Conservation (phyloP, 2,113 vertebrate genomes). For the Grallaria varia region DNA sequence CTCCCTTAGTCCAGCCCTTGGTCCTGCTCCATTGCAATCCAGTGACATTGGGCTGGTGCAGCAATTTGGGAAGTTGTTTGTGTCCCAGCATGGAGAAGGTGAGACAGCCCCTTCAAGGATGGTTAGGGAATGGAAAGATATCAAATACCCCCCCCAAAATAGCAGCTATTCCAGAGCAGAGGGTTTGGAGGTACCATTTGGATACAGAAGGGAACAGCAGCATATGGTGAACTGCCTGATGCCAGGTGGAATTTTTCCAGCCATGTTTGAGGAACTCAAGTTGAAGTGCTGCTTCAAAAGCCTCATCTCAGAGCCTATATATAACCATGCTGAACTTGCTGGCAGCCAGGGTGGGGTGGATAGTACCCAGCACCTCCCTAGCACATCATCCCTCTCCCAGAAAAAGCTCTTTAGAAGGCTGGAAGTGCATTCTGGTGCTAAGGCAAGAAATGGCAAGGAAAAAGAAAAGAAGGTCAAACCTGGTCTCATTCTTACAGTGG, state of each 20-base stretch:
- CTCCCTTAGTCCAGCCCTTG: background rate
- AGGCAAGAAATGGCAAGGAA: background rate
- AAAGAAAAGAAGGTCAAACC: background rate
- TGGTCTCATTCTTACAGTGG: background rate
- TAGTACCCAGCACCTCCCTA: background rate
- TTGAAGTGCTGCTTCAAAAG: slow-evolving; percentile 34
- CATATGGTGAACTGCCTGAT: slow-evolving; percentile 18
- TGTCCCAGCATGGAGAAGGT: background rate
- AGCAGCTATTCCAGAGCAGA: slow-evolving; percentile 23
- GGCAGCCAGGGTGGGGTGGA: background rate
- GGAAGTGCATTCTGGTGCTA: background rate
- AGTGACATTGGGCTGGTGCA: background rate
- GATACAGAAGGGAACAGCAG: slow-evolving; percentile 25
- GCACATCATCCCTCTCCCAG: background rate
- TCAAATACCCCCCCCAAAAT: slow-evolving; percentile 2
- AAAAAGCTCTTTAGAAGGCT: background rate
- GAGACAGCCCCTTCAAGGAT: background rate
- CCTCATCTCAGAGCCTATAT: slow-evolving; percentile 33
- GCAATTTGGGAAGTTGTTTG: background rate
- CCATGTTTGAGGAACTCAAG: background rate
- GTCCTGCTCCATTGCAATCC: background rate
- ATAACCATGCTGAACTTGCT: slow-evolving; percentile 27
- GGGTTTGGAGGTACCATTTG: background rate
- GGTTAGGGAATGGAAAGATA: slow-evolving; percentile 23
- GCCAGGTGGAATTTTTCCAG: slow-evolving; percentile 49